Base-by-base conservation (phyloP, 2,113 vertebrate genomes). In the Xerus inauris region DNA sequence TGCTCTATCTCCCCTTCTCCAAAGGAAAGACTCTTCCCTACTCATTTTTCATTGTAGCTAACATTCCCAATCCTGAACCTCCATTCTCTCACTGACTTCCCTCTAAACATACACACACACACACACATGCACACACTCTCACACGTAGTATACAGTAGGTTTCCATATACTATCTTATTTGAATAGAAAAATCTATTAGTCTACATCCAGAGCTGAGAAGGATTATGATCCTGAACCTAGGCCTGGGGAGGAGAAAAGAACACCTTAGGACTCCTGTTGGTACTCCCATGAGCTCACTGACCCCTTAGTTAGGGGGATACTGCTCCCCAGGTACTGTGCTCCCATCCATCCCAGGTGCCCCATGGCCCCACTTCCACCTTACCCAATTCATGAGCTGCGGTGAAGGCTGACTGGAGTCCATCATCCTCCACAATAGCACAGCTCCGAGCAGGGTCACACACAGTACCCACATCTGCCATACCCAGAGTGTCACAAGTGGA, bases 391-490 rank as follows among this genome's bases (percentile, higher is more conserved):
- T 98, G 98, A 8, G 98, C 98, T 0, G 96, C 98, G 0, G 98
- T 99, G 97, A 99, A 98, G 0, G 98, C 98, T 0, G 98, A 97
- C 75, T 98, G 98, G 12, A 99, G 98, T 35, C 98, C 98, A 0
- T 98, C 98, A 0, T 99, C 98, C 91, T 99, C 98, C 42, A 99
- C 98, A 0, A 99, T 71, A 4, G 98, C 98, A 0, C 98, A 99
- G 90, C 98, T 99, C 38, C 98, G 96, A 2, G 95, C 94, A 0
- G 98, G 98, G 79, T 99, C 98, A 0, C 98, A 99, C 62, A 98
- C 71, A 0, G 98, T 99, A 75, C 98, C 98, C 85, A 99, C 98
- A 0, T 99, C 98, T 0, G 98, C 98, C 98, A 99, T 99, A 64
- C 98, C 98, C 64, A 99, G 97, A 0, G 98, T 99, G 95, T 98